These are phyloP conservation scores for Musca vetustissima DNA, from an alignment of 1,140 invertebrate genomes.

Conservation along the genomic window DNA sequence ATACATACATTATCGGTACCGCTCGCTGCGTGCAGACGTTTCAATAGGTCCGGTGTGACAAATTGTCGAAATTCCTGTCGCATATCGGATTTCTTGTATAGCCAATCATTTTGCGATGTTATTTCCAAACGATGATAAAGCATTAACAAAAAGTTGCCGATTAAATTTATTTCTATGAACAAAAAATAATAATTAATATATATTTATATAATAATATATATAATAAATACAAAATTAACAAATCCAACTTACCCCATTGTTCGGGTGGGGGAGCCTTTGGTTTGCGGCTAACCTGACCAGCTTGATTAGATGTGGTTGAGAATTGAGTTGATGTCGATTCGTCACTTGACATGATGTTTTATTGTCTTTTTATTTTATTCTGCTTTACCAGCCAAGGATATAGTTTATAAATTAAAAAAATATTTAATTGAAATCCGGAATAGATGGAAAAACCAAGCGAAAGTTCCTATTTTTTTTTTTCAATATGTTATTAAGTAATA, in stretches of 20 bases:
- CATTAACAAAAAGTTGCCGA: conserved; percentile 42
- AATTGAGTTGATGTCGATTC: background rate
- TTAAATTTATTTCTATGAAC: conserved; percentile 39
- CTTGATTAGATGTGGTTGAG: background rate
- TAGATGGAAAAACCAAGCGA: no score
- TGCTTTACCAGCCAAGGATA: background rate
- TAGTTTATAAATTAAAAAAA: background rate
- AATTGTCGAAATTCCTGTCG: conserved; percentile 24
- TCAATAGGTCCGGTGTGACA: background rate
- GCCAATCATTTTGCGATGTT: conserved; percentile 35
- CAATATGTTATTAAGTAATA: no score
- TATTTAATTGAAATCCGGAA: background rate
- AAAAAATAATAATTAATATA: background rate
- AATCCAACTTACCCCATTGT: conserved; percentile 10
- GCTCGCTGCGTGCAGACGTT: background rate
- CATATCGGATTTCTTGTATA: conserved; percentile 35
- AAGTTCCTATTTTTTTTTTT: no score
- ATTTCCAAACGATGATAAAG: conserved; percentile 37
- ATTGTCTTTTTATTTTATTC: background rate
- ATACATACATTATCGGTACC: conserved; percentile 17
- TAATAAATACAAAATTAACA: no score
- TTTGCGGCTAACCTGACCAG: background rate
- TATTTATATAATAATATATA: background rate
- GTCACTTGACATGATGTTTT: conserved; percentile 4
- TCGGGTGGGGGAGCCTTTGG: background rate